Base-by-base conservation (phyloP, 1,140 invertebrate species). In the Babylonia areolata region DNA sequence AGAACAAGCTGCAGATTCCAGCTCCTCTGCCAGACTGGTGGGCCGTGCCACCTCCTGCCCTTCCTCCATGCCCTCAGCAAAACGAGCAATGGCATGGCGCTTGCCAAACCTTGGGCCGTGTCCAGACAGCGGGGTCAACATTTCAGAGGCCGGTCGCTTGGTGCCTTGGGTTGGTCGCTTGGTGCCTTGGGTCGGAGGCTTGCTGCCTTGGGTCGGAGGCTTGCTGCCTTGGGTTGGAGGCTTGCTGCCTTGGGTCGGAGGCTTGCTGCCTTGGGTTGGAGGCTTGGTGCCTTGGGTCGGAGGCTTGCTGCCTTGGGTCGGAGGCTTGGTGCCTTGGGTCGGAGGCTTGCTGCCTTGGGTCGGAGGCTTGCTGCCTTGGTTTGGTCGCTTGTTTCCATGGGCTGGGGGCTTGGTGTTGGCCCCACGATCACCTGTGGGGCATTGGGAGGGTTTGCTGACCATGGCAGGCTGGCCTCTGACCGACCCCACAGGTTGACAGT, bases 111-210 rank as follows among this genome's bases (percentile, higher is more conserved):
- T n/a, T 17, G 42, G 9, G 33, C 31, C 12, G 33, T 80, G 51
- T n/a, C 33, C 17, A 54, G 78, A 80, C 78, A 80, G 78, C 0
- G 78, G 78, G 23, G 78, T 80, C 6, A 42, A 40, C 39, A 40
- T 39, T 20, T 77, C 75, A 0, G 35, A 15, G 17, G 37, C 75
- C 5, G 75, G 35, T 1, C 6, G 37, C 39, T 37, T 77, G 6
- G 71, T 35, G 71, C 71, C 28, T 9, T 73, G 28, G 33, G n/a
- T 2, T 51, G 46, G 46, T 12, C 9, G 9, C 46, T 51, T 51
- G 33, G 58, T 69, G 71, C 71, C 28, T 9, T 73, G 28, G 33
- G n/a, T 2, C 17, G 46, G 46, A 51, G 46, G 9, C 46, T 51
- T 51, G 33, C 15, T 69, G n/a, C n/a, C n/a, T n/a, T n/a, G n/a